phyloP scores from a whole-genome alignment of 1,140 invertebrate species.

The Drosophila rufa region DNA sequence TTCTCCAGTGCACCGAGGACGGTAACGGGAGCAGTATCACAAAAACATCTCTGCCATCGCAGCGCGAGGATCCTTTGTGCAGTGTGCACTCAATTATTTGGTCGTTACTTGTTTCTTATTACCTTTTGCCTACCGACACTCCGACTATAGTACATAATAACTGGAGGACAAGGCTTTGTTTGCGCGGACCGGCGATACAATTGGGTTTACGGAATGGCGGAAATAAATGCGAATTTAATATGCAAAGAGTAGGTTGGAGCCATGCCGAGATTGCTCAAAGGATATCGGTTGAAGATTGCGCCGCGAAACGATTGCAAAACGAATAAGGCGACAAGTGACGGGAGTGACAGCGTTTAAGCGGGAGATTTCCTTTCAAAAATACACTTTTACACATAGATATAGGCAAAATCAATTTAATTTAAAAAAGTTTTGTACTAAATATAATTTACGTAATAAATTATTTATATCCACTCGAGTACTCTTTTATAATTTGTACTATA shows the following conservation, averaged over 20 bases:
- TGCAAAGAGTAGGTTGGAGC: slow-evolving; percentile 20
- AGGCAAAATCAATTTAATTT: neutral
- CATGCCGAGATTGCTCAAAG: slow-evolving; percentile 12
- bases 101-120: slow-evolving; percentile 67
- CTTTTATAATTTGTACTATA: too few species aligned
- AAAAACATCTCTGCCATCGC: slow-evolving; percentile 28
- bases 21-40: slow-evolving; percentile 4
- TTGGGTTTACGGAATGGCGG: slow-evolving; percentile 46
- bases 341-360: neutral
- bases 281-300: slow-evolving; percentile 13
- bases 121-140: slow-evolving; percentile 37
- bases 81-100: slow-evolving; percentile 74
- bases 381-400: too few species aligned
- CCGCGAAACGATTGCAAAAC: neutral
- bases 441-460: too few species aligned
- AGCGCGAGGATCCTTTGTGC: slow-evolving; percentile 66
- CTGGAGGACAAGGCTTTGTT: slow-evolving; percentile 34
- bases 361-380: neutral
- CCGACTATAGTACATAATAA: slow-evolving; percentile 49
- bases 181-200: slow-evolving; percentile 44
- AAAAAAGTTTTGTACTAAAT: too few species aligned
- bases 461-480: too few species aligned
- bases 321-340: neutral
- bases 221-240: slow-evolving; percentile 70
- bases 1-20: slow-evolving; percentile 1